Evolutionary conservation across 2,113 vertebrate genomes (phyloP), one percentile per base, ranked within the genome.

Genomic region (Atractosteus spatula): DNA sequence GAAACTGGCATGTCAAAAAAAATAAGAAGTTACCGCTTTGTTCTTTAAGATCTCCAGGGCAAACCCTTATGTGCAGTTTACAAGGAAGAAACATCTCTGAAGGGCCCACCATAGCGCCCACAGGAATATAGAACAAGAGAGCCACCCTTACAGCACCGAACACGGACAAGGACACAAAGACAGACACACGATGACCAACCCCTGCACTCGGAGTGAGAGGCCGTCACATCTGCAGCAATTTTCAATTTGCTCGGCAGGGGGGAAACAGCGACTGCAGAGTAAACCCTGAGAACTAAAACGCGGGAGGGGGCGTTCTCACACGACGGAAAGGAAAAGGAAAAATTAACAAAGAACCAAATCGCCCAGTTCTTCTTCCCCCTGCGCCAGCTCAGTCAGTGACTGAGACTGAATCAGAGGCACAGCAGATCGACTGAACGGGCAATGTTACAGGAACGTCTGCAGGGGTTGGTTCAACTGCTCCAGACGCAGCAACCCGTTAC

Each of bases 341-440:
- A 76, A 54, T 51, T 69, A 62, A 42, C 44, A 63, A 55, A 69
- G 14, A 72, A 74, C 59, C 51, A 62, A 78, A 73, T 2, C 64
- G 75, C 76, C 82, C 75, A 79, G 82, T 76, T 44, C 64, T 74
- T 69, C 79, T 76, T 67, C 72, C 80, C 77, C 81, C 76, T 63
- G 70, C 79, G 75, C 78, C 74, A 73, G 81, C 83, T 82, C 76
- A 80, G 82, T 86, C 82, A 86, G 81, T 83, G 84, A 80, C 80
- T 78, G 71, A 59, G 77, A 86, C 85, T 82, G 81, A 65, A 62
- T 51, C 47, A 51, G 47, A 5, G 47, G 5, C 47, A 51, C 47
- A 81, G 81, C 76, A 83, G 85, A 88, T 84, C 80, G 84, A 82
- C 80, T 83, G 81, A 81, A 83, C 76, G 74, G 80, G 80, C 76